phyloP scores from a whole-genome alignment of 2,888 invertebrate species.

The Dynastes maya region DNA sequence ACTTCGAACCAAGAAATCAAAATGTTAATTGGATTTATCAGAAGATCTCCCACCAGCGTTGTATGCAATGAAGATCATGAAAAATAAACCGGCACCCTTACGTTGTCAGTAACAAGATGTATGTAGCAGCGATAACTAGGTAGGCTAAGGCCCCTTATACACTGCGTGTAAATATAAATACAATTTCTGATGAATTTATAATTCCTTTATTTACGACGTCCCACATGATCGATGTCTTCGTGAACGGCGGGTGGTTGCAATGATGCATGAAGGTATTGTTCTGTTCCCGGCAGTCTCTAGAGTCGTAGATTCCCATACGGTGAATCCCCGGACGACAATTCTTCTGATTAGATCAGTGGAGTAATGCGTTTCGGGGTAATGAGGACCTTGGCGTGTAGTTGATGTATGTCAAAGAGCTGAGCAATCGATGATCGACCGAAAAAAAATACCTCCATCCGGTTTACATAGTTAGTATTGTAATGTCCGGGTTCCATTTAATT shows the following conservation, averaged over 20 bases:
- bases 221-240: constrained; percentile 30
- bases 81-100: not conserved
- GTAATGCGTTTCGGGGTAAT: constrained; percentile 53
- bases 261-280: constrained; percentile 36
- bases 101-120: constrained; percentile 6
- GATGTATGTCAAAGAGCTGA: not conserved
- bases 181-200: constrained; percentile 33
- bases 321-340: constrained; percentile 54
- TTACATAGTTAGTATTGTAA: too few relatives aligned
- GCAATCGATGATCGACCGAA: not conserved
- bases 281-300: constrained; percentile 49
- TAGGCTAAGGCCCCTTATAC: not conserved
- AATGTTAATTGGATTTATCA: constrained; percentile 31
- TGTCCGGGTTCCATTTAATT: too few relatives aligned
- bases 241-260: constrained; percentile 37
- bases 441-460: too few relatives aligned
- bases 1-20: constrained; percentile 24
- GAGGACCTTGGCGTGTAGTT: constrained; percentile 8
- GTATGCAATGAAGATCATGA: not conserved
- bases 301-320: constrained; percentile 52
- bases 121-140: not conserved
- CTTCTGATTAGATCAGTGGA: constrained; percentile 54
- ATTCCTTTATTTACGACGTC: constrained; percentile 43
- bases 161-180: not conserved
- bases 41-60: not conserved